Percentiles rank a stretch among this genome's conserved stretches.
Evolutionary conservation across 2,113 vertebrate species (phyloP).

Genomic region (Arvicanthis niloticus): DNA sequence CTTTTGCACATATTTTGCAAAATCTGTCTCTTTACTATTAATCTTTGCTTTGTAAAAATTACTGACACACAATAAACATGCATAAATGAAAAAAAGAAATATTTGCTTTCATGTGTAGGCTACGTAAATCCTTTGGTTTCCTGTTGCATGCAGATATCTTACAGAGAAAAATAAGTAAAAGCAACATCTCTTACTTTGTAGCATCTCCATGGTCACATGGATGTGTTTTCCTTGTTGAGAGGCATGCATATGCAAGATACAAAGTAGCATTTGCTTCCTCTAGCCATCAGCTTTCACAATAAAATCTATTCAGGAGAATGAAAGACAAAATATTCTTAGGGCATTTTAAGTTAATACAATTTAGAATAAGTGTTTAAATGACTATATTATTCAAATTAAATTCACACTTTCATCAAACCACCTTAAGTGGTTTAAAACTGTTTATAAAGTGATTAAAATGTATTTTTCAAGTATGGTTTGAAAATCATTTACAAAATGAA

Average conservation of each 20-base stretch:
- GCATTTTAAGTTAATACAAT: constrained; percentile 28
- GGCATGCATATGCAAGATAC: neutral
- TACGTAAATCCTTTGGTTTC: neutral
- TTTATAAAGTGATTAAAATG: neutral
- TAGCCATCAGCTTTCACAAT: neutral
- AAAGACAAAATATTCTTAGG: constrained; percentile 21
- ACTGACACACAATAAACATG: constrained; percentile 90
- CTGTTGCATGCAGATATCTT: neutral
- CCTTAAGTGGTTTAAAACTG: neutral
- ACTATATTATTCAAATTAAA: constrained; percentile 17
- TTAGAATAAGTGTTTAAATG: neutral
- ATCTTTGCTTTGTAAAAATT: constrained; percentile 90
- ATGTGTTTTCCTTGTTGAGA: neutral
- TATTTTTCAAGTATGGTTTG: neutral
- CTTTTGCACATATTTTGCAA: constrained; percentile 88
- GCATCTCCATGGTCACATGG: neutral
- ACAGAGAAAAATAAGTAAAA: neutral
- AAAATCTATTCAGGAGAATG: constrained; percentile 31
- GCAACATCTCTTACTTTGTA: neutral
- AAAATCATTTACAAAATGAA: neutral
- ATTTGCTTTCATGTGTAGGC: neutral
- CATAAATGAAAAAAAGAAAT: constrained; percentile 73
- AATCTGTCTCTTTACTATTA: constrained; percentile 86
- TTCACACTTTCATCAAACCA: constrained; percentile 15
- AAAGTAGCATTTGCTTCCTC: neutral